phyloP scores from a whole-genome alignment of 2,113 vertebrate species.

The Pygathrix nemaeus region DNA sequence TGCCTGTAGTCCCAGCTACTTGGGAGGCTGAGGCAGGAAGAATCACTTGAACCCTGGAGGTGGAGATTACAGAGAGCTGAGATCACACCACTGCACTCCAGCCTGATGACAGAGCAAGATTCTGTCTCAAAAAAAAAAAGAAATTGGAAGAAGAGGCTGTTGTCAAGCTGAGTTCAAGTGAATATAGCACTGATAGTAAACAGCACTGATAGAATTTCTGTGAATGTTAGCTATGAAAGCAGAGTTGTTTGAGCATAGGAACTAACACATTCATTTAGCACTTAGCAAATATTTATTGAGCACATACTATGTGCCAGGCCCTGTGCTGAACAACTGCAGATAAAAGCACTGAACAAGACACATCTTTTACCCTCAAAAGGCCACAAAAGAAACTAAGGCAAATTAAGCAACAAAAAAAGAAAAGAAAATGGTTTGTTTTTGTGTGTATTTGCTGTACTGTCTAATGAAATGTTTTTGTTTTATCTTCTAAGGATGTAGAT shows the following conservation, averaged over 20 bases:
- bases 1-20: too few relatives aligned
- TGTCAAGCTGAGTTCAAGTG: not conserved
- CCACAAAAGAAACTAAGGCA: not conserved
- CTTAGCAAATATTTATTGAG: constrained; percentile 1
- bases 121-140: too few relatives aligned
- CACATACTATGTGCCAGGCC: not conserved
- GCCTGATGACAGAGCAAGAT: too few relatives aligned
- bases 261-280: not conserved
- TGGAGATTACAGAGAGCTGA: too few relatives aligned
- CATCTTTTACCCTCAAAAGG: not conserved
- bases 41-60: too few relatives aligned
- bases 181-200: not conserved
- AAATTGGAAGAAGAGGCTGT: not conserved
- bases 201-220: not conserved
- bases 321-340: not conserved
- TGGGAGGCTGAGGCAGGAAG: too few relatives aligned
- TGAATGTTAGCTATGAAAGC: constrained; percentile 1
- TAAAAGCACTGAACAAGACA: not conserved
- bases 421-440: not conserved
- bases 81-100: too few relatives aligned
- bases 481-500: constrained; percentile 87
- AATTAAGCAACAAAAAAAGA: not conserved
- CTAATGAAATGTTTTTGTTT: constrained; percentile 69
- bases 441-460: constrained; percentile 29
- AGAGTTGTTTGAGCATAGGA: constrained; percentile 14